These are phyloP conservation scores for Vicugna pacos DNA, from an alignment of 2,113 vertebrate species.

Conservation along the genomic window DNA sequence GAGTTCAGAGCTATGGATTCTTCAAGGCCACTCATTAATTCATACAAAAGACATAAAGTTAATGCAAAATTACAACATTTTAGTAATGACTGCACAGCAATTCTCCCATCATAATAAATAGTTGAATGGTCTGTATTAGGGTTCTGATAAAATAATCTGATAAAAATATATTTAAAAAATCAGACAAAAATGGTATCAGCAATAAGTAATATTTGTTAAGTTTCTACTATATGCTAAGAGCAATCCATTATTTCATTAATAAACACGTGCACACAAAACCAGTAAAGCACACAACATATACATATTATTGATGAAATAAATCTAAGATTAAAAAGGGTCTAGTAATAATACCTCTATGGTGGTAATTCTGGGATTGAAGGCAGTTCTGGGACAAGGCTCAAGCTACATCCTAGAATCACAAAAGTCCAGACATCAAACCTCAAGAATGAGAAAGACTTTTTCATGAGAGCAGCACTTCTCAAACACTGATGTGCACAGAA, in stretches of 20 bases:
- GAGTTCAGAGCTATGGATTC: background rate
- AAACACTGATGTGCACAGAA: background rate
- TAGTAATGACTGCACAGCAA: background rate
- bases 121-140: background rate
- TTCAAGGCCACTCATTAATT: background rate
- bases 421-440: background rate
- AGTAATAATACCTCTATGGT: background rate
- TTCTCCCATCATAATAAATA: background rate
- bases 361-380: background rate
- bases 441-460: background rate
- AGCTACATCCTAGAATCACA: background rate
- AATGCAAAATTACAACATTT: conserved; percentile 10
- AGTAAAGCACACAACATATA: background rate
- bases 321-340: background rate
- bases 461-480: background rate
- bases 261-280: background rate
- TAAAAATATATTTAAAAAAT: background rate
- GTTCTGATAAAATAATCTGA: background rate
- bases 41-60: background rate
- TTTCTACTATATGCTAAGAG: background rate
- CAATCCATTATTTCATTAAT: conserved; percentile 7
- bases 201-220: background rate
- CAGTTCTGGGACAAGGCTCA: background rate
- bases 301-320: background rate
- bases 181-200: background rate